These are phyloP conservation scores for Sebastes variabilis DNA, from an alignment of 2,797 vertebrate species.

Conservation along the genomic window DNA sequence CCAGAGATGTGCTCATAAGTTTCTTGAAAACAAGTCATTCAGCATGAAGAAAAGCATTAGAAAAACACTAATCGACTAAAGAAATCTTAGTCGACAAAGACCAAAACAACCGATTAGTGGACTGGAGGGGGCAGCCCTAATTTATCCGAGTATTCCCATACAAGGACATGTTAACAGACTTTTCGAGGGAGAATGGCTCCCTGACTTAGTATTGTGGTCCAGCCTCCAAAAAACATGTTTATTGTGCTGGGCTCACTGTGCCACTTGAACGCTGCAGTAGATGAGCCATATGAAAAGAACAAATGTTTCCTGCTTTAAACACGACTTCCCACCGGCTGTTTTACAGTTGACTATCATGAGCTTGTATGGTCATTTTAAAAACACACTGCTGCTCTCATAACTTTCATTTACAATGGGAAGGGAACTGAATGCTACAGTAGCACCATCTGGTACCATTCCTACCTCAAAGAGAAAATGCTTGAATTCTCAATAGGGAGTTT, in stretches of 20 bases:
- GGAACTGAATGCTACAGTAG: background rate
- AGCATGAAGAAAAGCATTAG: no score
- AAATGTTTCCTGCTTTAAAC: background rate
- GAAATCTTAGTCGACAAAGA: no score
- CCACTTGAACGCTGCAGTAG: background rate
- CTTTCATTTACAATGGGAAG: constrained; percentile 3
- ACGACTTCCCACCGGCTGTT: constrained; percentile 28
- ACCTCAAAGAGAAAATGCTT: constrained; percentile 9
- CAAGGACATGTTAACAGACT: background rate
- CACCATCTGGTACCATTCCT: constrained; percentile 6
- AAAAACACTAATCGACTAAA: background rate
- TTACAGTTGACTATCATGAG: constrained; percentile 38
- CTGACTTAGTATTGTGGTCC: background rate
- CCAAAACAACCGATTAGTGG: no score
- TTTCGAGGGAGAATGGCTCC: background rate
- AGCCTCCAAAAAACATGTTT: background rate
- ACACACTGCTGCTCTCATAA: constrained; percentile 15
- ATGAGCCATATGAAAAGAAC: background rate
- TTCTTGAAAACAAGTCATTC: no score
- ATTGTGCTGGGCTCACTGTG: background rate
- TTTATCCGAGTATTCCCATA: background rate
- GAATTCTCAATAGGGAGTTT: background rate
- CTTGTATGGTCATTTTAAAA: constrained; percentile 41
- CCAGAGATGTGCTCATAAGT: no score
- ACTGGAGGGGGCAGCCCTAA: background rate